Conservation (phyloP, 2,888 invertebrate genomes). For the Pterobdella sp. region DNA sequence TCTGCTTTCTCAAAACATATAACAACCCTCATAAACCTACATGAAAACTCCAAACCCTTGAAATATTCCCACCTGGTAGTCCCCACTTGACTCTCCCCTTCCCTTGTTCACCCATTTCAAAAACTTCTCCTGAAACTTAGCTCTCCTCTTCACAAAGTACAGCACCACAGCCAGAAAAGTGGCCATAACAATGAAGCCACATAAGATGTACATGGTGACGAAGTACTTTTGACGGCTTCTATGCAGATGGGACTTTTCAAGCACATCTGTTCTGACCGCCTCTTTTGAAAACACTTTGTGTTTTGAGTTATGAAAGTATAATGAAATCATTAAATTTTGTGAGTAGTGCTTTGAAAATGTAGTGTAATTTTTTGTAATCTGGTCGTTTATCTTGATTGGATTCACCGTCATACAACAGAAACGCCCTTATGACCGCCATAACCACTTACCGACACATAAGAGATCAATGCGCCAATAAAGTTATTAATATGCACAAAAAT, state of each 20-base stretch:
- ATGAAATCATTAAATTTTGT: too few relatives aligned
- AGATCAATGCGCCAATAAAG: too few relatives aligned
- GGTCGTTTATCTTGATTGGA: too few relatives aligned
- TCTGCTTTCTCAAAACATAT: background rate
- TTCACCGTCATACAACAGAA: too few relatives aligned
- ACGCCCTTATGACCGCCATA: too few relatives aligned
- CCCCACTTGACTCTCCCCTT: conserved; percentile 29
- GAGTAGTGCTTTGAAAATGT: too few relatives aligned
- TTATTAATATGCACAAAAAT: too few relatives aligned
- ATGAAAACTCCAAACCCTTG: background rate
- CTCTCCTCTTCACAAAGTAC: conserved; percentile 31
- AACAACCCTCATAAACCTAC: background rate
- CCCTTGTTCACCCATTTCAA: conserved; percentile 31
- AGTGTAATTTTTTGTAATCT: too few relatives aligned
- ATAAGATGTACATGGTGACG: conserved; percentile 33
- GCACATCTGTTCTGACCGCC: background rate
- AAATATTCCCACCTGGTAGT: conserved; percentile 29
- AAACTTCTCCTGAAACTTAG: conserved; percentile 30
- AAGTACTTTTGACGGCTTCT: conserved; percentile 31
- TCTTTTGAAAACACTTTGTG: background rate
- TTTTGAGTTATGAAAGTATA: too few relatives aligned
- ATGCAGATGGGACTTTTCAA: conserved; percentile 13
- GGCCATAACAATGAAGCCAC: conserved; percentile 28
- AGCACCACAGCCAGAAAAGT: conserved; percentile 29
- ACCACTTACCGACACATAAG: too few relatives aligned